Evolutionary conservation across 2,888 invertebrate species (phyloP).

Genomic region (Drosophila quasianomalipes): DNA sequence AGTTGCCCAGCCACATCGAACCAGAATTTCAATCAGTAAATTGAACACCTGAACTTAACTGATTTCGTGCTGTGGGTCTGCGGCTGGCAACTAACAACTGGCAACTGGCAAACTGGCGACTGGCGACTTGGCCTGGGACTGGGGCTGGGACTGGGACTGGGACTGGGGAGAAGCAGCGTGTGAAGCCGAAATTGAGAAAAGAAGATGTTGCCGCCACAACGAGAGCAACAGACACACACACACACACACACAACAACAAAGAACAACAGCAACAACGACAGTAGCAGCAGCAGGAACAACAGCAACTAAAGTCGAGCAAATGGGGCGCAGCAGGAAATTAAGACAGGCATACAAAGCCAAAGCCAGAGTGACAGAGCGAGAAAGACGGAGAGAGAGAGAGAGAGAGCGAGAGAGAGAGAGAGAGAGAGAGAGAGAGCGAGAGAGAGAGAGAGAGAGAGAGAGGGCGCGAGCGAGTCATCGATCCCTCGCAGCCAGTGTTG

Average conservation of each 20-base stretch:
- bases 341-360: constrained; percentile 22
- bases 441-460: neutral
- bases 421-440: neutral
- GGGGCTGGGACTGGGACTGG: neutral
- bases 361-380: neutral
- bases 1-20: constrained; percentile 72
- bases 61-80: constrained; percentile 70
- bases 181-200: constrained; percentile 48
- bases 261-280: constrained; percentile 17
- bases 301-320: constrained; percentile 41
- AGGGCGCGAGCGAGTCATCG: neutral
- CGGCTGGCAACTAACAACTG: constrained; percentile 5
- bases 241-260: neutral
- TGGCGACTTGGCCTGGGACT: neutral
- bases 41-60: constrained; percentile 82
- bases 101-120: neutral
- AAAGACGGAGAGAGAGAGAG: neutral
- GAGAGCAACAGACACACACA: constrained; percentile 27
- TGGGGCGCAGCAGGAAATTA: constrained; percentile 73
- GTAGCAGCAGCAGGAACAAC: constrained; percentile 46
- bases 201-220: constrained; percentile 59
- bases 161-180: constrained; percentile 68
- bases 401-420: neutral
- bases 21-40: constrained; percentile 80
- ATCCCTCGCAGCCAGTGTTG: constrained; percentile 32